Conservation (phyloP, 2,113 vertebrate species). For the Menura novaehollandiae region DNA sequence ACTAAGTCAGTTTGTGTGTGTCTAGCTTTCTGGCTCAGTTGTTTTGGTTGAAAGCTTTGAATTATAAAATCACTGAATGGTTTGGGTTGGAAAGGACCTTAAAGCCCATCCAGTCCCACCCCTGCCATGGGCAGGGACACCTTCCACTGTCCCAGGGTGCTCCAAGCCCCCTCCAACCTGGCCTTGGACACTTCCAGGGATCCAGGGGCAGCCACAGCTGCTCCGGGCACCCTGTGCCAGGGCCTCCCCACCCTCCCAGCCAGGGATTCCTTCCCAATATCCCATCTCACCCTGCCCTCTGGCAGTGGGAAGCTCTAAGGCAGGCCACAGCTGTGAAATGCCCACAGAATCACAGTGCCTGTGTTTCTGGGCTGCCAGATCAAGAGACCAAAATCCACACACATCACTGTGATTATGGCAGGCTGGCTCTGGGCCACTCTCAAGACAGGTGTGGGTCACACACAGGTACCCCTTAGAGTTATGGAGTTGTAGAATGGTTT, state of each 20-base stretch:
- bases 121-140: not conserved
- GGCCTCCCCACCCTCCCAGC: not conserved
- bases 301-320: not conserved
- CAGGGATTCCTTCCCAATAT: not conserved
- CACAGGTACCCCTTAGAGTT: no score
- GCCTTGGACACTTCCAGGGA: not conserved
- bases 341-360: not conserved
- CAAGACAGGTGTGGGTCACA: not conserved
- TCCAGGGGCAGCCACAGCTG: not conserved
- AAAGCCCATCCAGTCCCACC: fast-evolving
- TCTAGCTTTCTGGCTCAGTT: not conserved
- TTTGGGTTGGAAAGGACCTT: not conserved
- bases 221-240: not conserved
- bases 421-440: not conserved
- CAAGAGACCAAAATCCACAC: fast-evolving
- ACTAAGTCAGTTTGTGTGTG: not conserved
- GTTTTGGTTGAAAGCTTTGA: not conserved
- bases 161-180: not conserved
- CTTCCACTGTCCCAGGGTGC: not conserved
- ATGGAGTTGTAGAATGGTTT: not conserved
- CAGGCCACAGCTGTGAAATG: not conserved
- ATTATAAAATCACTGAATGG: not conserved
- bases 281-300: not conserved
- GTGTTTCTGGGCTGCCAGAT: not conserved
- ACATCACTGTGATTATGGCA: fast-evolving